These are phyloP conservation scores for Peromyscus polionotus DNA, from an alignment of 2,113 vertebrate genomes.

Conservation along the genomic window DNA sequence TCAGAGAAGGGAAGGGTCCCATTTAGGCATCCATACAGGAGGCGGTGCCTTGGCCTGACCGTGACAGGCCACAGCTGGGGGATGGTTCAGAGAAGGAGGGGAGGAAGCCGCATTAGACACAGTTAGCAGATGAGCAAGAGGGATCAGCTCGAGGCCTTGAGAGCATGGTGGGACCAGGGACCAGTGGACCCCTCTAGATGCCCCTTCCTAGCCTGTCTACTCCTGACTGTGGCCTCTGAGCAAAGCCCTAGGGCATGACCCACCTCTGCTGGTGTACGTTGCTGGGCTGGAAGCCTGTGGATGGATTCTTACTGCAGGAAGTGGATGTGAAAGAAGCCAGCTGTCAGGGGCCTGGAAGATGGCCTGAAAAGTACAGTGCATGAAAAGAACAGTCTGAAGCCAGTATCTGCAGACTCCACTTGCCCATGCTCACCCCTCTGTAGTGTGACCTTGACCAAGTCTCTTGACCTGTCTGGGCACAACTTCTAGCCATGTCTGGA, in stretches of 20 bases:
- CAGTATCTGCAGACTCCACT: not conserved
- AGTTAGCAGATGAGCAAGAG: not conserved
- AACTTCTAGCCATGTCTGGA: not conserved
- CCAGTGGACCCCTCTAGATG: too few relatives aligned
- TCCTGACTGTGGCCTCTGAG: not conserved
- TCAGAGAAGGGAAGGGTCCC: slow-evolving; percentile 12
- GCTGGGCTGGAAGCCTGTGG: not conserved
- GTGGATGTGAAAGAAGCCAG: slow-evolving; percentile 13
- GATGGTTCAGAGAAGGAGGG: not conserved
- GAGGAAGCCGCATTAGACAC: slow-evolving; percentile 7
- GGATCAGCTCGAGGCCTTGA: not conserved
- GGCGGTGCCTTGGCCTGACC: slow-evolving; percentile 37
- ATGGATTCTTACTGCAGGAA: slow-evolving; percentile 20
- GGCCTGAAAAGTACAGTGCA: slow-evolving; percentile 26
- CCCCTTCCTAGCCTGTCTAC: not conserved
- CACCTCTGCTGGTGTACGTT: not conserved
- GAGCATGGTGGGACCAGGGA: not conserved
- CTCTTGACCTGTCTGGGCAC: not conserved
- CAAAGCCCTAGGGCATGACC: not conserved
- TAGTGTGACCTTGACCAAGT: slow-evolving; percentile 30
- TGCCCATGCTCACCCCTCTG: not conserved
- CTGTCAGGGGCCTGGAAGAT: not conserved
- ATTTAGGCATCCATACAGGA: slow-evolving; percentile 45
- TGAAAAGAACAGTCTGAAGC: not conserved
- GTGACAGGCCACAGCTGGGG: slow-evolving; percentile 71